These are phyloP conservation scores for Ceramica pisi DNA, from an alignment of 2,888 invertebrate species.

Conservation along the genomic window DNA sequence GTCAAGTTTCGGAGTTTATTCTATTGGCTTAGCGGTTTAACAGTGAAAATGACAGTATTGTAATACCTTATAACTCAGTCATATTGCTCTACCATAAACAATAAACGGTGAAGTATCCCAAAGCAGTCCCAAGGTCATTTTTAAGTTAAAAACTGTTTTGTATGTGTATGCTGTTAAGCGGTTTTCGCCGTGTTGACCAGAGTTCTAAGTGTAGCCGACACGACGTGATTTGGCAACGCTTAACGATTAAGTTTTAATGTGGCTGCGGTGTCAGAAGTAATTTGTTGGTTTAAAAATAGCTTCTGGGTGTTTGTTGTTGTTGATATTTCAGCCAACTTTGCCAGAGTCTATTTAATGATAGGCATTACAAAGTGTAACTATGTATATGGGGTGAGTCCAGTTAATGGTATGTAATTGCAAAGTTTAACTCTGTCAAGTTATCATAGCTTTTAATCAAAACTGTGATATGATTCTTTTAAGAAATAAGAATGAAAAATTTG, in stretches of 20 bases:
- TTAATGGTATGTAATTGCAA: no score
- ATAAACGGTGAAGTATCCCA: background rate
- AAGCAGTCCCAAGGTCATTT: conserved; percentile 12
- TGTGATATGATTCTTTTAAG: no score
- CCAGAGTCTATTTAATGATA: background rate
- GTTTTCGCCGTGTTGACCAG: conserved; percentile 49
- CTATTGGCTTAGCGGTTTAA: background rate
- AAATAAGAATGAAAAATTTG: no score
- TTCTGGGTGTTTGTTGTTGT: background rate
- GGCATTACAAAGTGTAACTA: background rate
- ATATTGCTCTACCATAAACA: background rate
- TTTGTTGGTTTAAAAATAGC: conserved; percentile 47
- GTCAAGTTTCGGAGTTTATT: background rate
- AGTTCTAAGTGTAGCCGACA: conserved; percentile 55
- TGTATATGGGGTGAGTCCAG: no score
- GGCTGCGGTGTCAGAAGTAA: conserved; percentile 31
- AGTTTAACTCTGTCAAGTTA: no score
- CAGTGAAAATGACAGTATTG: background rate
- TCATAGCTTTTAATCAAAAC: no score
- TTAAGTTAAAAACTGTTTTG: conserved; percentile 50
- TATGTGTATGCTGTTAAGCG: conserved; percentile 48
- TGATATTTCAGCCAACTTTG: background rate
- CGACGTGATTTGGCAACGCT: conserved; percentile 59
- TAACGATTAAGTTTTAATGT: conserved; percentile 49
- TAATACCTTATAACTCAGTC: background rate